Percentiles rank a stretch among this genome's conserved stretches.
phyloP scores from a whole-genome alignment of 2,797 vertebrate species.

The Hylomyscus alleni region DNA sequence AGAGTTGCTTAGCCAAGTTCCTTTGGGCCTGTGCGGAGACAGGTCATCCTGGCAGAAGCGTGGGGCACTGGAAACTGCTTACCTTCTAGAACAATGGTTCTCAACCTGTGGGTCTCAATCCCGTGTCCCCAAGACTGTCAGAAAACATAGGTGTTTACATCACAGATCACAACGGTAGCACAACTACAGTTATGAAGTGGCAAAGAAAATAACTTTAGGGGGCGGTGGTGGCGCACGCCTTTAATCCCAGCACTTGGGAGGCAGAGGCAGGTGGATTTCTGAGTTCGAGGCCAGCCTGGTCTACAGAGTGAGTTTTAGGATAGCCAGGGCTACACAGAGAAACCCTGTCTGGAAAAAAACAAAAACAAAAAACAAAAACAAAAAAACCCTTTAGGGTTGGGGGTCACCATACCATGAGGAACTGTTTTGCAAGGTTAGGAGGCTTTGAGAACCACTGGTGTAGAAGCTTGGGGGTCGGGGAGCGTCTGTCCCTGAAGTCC shows the following conservation, averaged over 20 bases:
- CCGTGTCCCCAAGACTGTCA: accelerated
- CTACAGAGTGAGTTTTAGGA: no score
- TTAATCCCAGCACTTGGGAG: no score
- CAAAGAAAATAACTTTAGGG: background rate
- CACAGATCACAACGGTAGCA: background rate
- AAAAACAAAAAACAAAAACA: no score
- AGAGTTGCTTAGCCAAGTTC: background rate
- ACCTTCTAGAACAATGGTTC: background rate
- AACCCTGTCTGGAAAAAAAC: no score
- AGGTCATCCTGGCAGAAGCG: background rate
- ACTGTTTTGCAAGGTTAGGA: background rate
- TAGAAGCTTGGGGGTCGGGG: background rate
- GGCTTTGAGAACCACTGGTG: background rate
- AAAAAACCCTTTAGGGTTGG: no score
- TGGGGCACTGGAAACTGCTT: background rate
- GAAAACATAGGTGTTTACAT: background rate
- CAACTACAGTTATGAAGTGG: background rate
- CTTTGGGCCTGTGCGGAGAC: no score
- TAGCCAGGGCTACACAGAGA: no score
- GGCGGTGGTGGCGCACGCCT: no score
- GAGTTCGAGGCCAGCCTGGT: no score
- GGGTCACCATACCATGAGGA: background rate
- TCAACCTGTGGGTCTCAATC: background rate
- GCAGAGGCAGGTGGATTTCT: no score
- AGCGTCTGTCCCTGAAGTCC: no score